Evolutionary conservation across 2,888 invertebrate genomes (phyloP), one percentile per base, ranked within the genome.

Genomic region (Dioctria linearis): DNA sequence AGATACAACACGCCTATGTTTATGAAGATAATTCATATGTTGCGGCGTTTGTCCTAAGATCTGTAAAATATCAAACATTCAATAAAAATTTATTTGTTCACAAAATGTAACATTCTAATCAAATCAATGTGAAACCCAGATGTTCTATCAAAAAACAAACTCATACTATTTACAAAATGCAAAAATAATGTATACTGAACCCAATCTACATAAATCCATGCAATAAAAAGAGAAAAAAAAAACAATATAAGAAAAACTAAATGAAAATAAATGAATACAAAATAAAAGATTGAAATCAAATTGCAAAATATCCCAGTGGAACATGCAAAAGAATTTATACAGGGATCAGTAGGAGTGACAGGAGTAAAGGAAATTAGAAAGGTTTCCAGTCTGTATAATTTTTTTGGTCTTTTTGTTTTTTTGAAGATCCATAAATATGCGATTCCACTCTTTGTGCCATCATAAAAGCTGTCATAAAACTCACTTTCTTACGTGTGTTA

Each of bases 1-100:
- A 46, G 89, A 89, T 8, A 88, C 88, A 39, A 88, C 88, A 8
- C 89, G 87, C 78, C 89, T 85, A 83, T 89, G 89, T 80, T 88
- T 86, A 78, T 83, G 88, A 82, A 88, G 85, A 82, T 89, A 86
- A 81, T 84, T 86, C 82, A 86, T 78, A 82, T 85, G 85, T 5
- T 82, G 80, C 78, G 88, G 88, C 13, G 89, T 88, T 82, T 88
- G 88, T 9, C 89, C 88, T 79, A 87, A 84, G 69, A 85, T 88
- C 90, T 90, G 84, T 51, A 84, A 66, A 40, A 40, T 40, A 13
- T 42, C 25, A 65, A 37, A 40, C 40, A 65, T 25, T n/a, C 13
- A 40, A 39, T 59, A 59, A 75, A 25, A 61, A 59, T 5, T 8
- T 8, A 5, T 46, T 46, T 6, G 2, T 5, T n/a, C 11, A 11